Base-by-base conservation (phyloP, 2,797 vertebrate genomes). In the Acanthurus leucopareius region DNA sequence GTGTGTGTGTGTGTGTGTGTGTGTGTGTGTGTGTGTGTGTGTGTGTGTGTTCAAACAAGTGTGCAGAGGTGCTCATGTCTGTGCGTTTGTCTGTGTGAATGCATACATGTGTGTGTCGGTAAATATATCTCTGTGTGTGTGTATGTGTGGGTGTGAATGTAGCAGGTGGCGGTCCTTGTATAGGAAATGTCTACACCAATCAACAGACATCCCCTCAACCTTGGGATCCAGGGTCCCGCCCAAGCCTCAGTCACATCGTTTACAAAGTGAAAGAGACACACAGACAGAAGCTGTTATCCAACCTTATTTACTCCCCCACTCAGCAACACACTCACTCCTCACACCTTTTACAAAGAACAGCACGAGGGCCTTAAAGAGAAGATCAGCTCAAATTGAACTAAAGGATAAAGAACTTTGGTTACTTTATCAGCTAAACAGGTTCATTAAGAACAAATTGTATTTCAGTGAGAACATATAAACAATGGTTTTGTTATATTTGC, bases 101-200 rank as follows among this genome's bases (percentile, higher is more conserved):
- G 60, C 19, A 38, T 73, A 44, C 57, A 14, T 58, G 53, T 76
- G 70, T 47, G 45, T 73, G 56, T 32, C 73, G 68, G 57, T 80
- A 76, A 80, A 80, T 82, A 69, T 76, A 77, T 62, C 65, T 57
- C 22, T 25, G 71, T 70, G 54, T 67, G 54, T 61, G 62, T 67
- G 68, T 51, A 49, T 56, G 14, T 44, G 53, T 62, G 79, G 60
- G 73, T 57, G 56, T 79, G 51, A 75, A 73, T 86, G 88, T 79
- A 92, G 91, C 92, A 93, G 90, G 93, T 94, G 92, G 88, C 56
- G 84, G 69, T 77, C 83, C 89, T 82, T 83, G 87, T 92, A 91
- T 88, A 91, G 89, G 89, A 93, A 93, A 94, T 65, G 94, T 95
- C 95, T 88, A 93, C 87, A 88, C 88, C 92, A 94, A 95, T 95